phyloP scores from a whole-genome alignment of 1,140 invertebrate genomes.

The Drosophila serrata region DNA sequence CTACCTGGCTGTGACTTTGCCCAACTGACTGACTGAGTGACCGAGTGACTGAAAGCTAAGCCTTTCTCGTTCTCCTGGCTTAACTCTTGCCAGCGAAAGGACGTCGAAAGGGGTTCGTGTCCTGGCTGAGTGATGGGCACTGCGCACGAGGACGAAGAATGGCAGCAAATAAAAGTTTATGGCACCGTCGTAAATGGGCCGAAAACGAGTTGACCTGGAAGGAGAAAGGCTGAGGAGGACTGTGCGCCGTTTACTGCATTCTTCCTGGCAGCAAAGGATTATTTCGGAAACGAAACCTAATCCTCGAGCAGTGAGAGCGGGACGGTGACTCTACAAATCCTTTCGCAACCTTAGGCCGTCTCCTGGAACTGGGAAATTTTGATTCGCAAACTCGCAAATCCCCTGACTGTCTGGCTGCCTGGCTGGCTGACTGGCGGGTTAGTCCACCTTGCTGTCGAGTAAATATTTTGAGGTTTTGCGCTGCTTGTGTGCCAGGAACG shows the following conservation, averaged over 20 bases:
- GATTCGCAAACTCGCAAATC: constrained; percentile 65
- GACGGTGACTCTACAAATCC: constrained; percentile 56
- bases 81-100: constrained; percentile 68
- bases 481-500: constrained; percentile 71
- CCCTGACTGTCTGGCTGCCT: constrained; percentile 21
- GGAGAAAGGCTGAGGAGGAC: constrained; percentile 8
- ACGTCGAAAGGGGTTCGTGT: constrained; percentile 70
- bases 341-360: constrained; percentile 49
- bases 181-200: constrained; percentile 62
- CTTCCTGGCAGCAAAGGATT: constrained; percentile 83
- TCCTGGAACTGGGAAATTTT: constrained; percentile 60
- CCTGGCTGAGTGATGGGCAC: constrained; percentile 38
- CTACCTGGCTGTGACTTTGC: constrained; percentile 67
- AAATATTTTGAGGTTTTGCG: constrained; percentile 84
- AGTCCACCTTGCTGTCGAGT: constrained; percentile 51
- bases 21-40: constrained; percentile 20
- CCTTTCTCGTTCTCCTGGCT: constrained; percentile 54
- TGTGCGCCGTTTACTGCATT: constrained; percentile 62
- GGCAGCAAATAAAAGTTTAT: constrained; percentile 81
- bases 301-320: constrained; percentile 30
- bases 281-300: constrained; percentile 72
- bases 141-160: constrained; percentile 71
- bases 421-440: constrained; percentile 41
- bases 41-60: constrained; percentile 69
- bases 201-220: constrained; percentile 55